These are phyloP conservation scores for Eilema sororculum DNA, from an alignment of 2,888 invertebrate species.

Conservation along the genomic window DNA sequence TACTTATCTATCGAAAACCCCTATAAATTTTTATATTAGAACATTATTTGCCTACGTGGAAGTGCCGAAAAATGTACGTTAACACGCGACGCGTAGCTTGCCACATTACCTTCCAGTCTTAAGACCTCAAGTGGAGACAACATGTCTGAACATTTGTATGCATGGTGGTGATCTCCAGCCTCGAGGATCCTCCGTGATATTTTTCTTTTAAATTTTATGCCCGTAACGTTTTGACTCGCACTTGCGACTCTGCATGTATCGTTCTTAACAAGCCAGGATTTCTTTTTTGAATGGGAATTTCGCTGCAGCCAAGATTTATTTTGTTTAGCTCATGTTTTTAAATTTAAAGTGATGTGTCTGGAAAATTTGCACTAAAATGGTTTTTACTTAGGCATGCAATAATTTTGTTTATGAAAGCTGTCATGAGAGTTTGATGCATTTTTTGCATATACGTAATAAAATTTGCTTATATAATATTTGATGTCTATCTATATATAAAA, in stretches of 20 bases:
- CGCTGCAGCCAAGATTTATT: conserved; percentile 56
- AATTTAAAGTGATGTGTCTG: conserved; percentile 25
- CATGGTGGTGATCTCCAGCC: conserved; percentile 56
- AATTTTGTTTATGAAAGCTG: background rate
- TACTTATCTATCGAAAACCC: conserved; percentile 21
- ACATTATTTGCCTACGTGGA: conserved; percentile 15
- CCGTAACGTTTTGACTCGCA: conserved; percentile 65
- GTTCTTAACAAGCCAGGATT: conserved; percentile 60
- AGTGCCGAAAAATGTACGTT: conserved; percentile 22
- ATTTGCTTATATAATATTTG: too few relatives aligned
- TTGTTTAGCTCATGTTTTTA: conserved; percentile 50
- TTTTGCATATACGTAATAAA: too few relatives aligned
- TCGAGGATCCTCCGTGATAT: conserved; percentile 58
- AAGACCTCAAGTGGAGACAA: conserved; percentile 54
- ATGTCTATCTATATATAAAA: too few relatives aligned
- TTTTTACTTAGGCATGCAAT: background rate
- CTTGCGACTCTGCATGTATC: conserved; percentile 62
- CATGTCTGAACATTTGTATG: conserved; percentile 61
- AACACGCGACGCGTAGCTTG: conserved; percentile 40
- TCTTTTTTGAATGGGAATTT: conserved; percentile 58
- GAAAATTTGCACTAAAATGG: conserved; percentile 18
- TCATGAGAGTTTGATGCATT: background rate
- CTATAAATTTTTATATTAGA: conserved; percentile 9
- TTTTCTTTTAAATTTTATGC: conserved; percentile 65
- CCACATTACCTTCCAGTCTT: conserved; percentile 43